phyloP scores from a whole-genome alignment of 1,140 invertebrate genomes.

The Zaprionus nigranus region DNA sequence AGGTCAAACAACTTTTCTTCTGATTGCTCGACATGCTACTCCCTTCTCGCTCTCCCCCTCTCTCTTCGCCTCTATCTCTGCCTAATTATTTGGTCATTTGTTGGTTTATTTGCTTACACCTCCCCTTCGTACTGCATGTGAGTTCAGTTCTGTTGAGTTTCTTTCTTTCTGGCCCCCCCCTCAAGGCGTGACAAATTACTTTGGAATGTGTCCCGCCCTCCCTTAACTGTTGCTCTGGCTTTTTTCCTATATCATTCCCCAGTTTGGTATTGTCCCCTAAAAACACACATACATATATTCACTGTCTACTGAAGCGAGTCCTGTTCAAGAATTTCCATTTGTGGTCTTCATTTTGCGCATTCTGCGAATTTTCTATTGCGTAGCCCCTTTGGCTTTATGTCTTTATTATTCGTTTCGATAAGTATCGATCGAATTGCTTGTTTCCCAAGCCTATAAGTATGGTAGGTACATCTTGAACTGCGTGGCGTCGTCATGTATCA shows the following conservation, averaged over 20 bases:
- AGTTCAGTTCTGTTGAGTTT: slow-evolving; percentile 4
- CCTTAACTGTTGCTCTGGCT: slow-evolving; percentile 17
- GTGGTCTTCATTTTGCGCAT: slow-evolving; percentile 49
- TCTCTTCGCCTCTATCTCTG: background rate
- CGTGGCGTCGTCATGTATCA: slow-evolving; percentile 4
- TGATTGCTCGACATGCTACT: slow-evolving; percentile 39
- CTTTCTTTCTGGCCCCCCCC: background rate
- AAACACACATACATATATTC: slow-evolving; percentile 54
- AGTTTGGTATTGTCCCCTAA: slow-evolving; percentile 5
- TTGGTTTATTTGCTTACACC: slow-evolving; percentile 56
- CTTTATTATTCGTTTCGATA: slow-evolving; percentile 68
- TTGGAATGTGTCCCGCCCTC: slow-evolving; percentile 57
- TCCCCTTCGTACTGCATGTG: slow-evolving; percentile 50
- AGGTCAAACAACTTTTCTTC: slow-evolving; percentile 78
- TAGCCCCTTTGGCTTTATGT: slow-evolving; percentile 62
- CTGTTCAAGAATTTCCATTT: slow-evolving; percentile 5
- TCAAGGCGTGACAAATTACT: slow-evolving; percentile 71
- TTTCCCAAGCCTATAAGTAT: slow-evolving; percentile 18
- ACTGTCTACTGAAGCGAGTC: slow-evolving; percentile 52
- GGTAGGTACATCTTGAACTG: background rate
- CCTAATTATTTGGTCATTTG: slow-evolving; percentile 69
- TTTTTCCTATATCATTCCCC: background rate
- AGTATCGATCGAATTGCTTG: slow-evolving; percentile 36
- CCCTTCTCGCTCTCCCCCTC: background rate
- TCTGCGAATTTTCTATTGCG: slow-evolving; percentile 49